Conservation (phyloP, 2,888 invertebrate species). For the Cloeon dipterum region DNA sequence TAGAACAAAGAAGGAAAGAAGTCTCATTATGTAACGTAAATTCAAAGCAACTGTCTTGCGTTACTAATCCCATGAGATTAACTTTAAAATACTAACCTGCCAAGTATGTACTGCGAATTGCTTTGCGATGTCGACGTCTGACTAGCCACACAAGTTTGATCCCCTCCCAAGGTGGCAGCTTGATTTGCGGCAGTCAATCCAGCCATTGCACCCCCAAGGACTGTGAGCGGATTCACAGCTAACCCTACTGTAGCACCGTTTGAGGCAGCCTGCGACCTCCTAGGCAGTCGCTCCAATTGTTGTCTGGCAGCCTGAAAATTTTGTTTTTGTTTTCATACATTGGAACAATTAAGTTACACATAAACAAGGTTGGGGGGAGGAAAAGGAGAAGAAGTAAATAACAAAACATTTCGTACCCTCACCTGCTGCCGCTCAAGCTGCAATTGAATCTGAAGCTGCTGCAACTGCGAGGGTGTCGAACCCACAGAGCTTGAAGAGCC, state of each 20-base stretch:
- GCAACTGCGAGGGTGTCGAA: conserved; percentile 53
- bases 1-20: too few species aligned
- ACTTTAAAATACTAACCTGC: too few species aligned
- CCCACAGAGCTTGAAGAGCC: conserved; percentile 14
- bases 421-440: conserved; percentile 80
- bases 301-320: conserved; percentile 50
- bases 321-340: not conserved
- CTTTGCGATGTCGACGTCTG: conserved; percentile 14
- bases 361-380: not conserved
- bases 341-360: not conserved
- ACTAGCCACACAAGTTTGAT: conserved; percentile 14
- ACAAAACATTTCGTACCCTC: conserved; percentile 19
- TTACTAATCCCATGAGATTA: too few species aligned
- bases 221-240: conserved; percentile 10
- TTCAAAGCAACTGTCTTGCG: too few species aligned
- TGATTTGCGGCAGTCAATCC: conserved; percentile 9
- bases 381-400: not conserved
- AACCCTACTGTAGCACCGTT: conserved; percentile 21
- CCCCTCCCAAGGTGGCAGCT: conserved; percentile 3
- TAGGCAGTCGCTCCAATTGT: conserved; percentile 70
- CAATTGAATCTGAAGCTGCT: conserved; percentile 87
- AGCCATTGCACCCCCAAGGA: conserved; percentile 9
- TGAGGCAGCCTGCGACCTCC: conserved; percentile 47
- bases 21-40: too few species aligned
- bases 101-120: conserved; percentile 21